These are phyloP conservation scores for Callimorpha dominula DNA, from an alignment of 2,888 invertebrate genomes.

Conservation along the genomic window DNA sequence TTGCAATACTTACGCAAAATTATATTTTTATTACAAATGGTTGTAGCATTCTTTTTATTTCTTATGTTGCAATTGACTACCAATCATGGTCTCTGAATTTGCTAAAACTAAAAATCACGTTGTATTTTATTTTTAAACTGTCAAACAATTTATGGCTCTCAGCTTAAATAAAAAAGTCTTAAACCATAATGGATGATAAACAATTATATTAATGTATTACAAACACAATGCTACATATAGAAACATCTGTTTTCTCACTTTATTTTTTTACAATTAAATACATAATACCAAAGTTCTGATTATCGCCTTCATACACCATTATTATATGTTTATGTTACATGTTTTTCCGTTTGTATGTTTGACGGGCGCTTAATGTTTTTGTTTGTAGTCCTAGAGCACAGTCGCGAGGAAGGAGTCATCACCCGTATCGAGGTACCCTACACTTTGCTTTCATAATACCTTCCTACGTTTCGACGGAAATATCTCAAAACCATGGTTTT, in stretches of 20 bases:
- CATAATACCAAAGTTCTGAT: slow-evolving; percentile 16
- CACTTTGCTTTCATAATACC: slow-evolving; percentile 80
- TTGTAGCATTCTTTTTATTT: slow-evolving; percentile 27
- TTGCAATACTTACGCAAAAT: slow-evolving; percentile 35
- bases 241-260: slow-evolving; percentile 22
- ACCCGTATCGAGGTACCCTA: slow-evolving; percentile 85
- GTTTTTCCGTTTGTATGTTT: slow-evolving; percentile 80
- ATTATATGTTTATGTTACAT: slow-evolving; percentile 69
- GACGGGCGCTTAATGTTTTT: slow-evolving; percentile 85
- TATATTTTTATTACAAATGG: slow-evolving; percentile 47
- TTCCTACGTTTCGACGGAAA: slow-evolving; percentile 1
- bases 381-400: slow-evolving; percentile 87
- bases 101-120: too few species aligned
- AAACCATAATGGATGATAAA: too few species aligned
- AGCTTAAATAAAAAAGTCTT: too few species aligned
- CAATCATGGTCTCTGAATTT: not conserved
- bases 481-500: not conserved
- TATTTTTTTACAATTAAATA: slow-evolving; percentile 11
- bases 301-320: slow-evolving; percentile 66
- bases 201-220: too few species aligned
- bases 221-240: not conserved
- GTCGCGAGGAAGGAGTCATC: slow-evolving; percentile 87
- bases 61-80: not conserved
- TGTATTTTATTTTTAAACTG: too few species aligned
- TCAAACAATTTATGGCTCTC: too few species aligned